Evolutionary conservation across 1,140 invertebrate species (phyloP).

Genomic region (Brachionus rotundiformis): DNA sequence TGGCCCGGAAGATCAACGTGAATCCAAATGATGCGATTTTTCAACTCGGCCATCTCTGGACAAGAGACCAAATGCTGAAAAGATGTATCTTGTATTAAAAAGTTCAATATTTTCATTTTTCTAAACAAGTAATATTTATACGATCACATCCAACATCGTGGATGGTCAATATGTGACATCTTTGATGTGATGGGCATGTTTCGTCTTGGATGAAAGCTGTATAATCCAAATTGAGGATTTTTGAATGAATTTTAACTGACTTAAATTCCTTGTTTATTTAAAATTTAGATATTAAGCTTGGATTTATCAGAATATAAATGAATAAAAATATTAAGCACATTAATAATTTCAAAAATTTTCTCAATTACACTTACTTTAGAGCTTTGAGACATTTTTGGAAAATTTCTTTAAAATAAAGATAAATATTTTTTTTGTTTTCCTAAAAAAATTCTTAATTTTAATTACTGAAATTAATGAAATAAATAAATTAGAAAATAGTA

Average conservation of each 20-base stretch:
- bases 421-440: too few species aligned
- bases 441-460: too few species aligned
- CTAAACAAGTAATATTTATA: constrained; percentile 66
- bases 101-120: constrained; percentile 57
- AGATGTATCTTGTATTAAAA: constrained; percentile 59
- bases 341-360: background rate
- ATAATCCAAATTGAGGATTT: constrained; percentile 32
- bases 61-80: constrained; percentile 69
- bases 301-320: too few species aligned
- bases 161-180: constrained; percentile 74
- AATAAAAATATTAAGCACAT: too few species aligned
- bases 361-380: too few species aligned
- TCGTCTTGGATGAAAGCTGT: constrained; percentile 39
- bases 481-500: too few species aligned
- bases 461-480: too few species aligned
- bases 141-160: constrained; percentile 86
- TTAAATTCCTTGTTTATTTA: background rate
- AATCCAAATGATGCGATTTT: constrained; percentile 80
- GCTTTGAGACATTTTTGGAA: too few species aligned
- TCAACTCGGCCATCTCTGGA: constrained; percentile 79
- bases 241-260: constrained; percentile 25
- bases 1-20: constrained; percentile 86
- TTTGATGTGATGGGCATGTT: background rate
- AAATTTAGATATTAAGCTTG: too few species aligned
- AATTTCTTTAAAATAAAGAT: too few species aligned